These are phyloP conservation scores for Schizotus pectinicornis DNA, from an alignment of 2,888 invertebrate genomes.

Conservation along the genomic window DNA sequence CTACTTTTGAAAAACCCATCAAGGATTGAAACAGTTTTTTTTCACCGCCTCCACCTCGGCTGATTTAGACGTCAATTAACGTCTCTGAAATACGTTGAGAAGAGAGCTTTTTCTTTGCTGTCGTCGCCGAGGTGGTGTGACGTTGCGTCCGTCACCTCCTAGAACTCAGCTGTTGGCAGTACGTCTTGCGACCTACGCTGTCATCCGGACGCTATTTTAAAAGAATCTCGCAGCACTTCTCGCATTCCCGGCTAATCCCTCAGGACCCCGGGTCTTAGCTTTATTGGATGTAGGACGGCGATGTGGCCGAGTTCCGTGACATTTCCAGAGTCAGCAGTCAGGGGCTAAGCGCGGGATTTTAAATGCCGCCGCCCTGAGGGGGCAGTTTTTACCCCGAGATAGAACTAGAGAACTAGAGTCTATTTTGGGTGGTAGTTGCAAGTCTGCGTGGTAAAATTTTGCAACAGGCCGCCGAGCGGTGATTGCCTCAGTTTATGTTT, in stretches of 20 bases:
- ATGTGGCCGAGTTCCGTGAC: too few species aligned
- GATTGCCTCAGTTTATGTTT: too few species aligned
- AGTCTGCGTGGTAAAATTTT: too few species aligned
- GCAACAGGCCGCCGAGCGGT: too few species aligned
- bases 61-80: not conserved
- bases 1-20: not conserved
- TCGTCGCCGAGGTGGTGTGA: not conserved
- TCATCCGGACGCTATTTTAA: constrained; percentile 40
- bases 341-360: too few species aligned
- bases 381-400: too few species aligned
- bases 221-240: constrained; percentile 38
- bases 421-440: too few species aligned
- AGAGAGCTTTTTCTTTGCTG: not conserved
- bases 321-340: constrained; percentile 28
- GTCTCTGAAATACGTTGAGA: not conserved
- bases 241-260: constrained; percentile 46
- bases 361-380: too few species aligned
- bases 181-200: constrained; percentile 38
- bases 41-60: not conserved
- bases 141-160: constrained; percentile 19
- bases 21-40: not conserved
- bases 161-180: constrained; percentile 31
- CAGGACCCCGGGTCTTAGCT: constrained; percentile 31
- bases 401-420: too few species aligned
- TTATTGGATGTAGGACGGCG: too few species aligned